Base-by-base conservation (phyloP, 1,140 invertebrate genomes). In the Colletes latitarsis region DNA sequence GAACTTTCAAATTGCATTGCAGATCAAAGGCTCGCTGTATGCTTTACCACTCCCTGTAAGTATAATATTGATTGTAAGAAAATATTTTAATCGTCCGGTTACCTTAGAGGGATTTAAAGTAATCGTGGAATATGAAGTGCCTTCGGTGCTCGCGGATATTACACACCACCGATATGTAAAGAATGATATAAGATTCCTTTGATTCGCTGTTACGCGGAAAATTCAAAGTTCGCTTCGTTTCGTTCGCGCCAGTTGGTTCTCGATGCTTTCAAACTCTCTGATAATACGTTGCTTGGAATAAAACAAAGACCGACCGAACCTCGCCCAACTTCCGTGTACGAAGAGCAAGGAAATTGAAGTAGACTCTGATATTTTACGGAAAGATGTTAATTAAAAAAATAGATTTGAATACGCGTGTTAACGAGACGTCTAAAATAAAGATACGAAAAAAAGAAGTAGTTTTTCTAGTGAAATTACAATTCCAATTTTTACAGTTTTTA, bases 31-130 rank as follows among this genome's bases (percentile, higher is more conserved):
- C 30, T 17, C 58, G 21, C 21, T 55, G 73, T 71, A 6, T 57
- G 52, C 60, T 64, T 73, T 17, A 3, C 77, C 55, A 19, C 52
- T 41, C 41, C n/a, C 60, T 30, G 19, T 66, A 66, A 46, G 77
- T 58, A 75, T 53, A 67, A 80, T 75, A 67, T 80, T 80, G 63
- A 46, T 57, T 41, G 71, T 75, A 68, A 68, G 78, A 75, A 81
- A 81, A 81, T 62, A 81, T 75, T 68, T 75, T 81, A 81, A 79
- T 79, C 66, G 73, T 64, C 17, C 60, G 9, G 6, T 21, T 12
- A 53, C 17, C 57, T 53, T 46, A 10, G 15, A 43, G 30, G n/a
- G 17, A 41, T 72, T 43, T 70, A 9, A 62, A 41, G 43, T 77
- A 41, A 69, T 77, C 30, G n/a, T 1, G 0, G 14, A 12, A 62